Evolutionary conservation across 2,113 vertebrate genomes (phyloP).

Genomic region (Bettongia penicillata): DNA sequence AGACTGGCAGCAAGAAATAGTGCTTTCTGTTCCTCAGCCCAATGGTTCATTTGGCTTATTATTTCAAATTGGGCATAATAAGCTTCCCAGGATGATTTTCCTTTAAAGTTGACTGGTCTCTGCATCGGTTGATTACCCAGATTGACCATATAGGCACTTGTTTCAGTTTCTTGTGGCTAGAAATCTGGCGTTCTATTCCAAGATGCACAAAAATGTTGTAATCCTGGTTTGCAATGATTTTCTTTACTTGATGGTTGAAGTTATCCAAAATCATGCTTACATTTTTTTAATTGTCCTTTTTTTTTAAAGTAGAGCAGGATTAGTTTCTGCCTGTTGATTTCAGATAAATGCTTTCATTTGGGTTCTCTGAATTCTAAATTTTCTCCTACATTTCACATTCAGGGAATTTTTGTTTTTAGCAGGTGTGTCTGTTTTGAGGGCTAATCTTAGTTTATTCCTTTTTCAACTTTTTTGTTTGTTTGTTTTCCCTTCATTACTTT

Average conservation of each 20-base stretch:
- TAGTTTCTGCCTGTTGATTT: constrained; percentile 13
- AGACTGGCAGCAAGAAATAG: constrained; percentile 64
- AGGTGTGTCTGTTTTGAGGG: background rate
- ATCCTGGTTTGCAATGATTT: constrained; percentile 2
- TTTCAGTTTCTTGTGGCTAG: constrained; percentile 41
- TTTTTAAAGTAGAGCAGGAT: constrained; percentile 24
- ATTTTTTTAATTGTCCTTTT: constrained; percentile 4
- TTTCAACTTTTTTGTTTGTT: background rate
- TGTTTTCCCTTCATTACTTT: background rate
- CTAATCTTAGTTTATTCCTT: constrained; percentile 13
- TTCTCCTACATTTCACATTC: constrained; percentile 5
- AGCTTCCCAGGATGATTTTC: constrained; percentile 62
- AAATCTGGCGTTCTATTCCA: constrained; percentile 57
- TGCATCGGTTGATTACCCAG: constrained; percentile 50
- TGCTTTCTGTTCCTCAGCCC: constrained; percentile 60
- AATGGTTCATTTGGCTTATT: constrained; percentile 53
- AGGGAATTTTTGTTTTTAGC: constrained; percentile 25
- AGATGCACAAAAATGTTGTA: constrained; percentile 51
- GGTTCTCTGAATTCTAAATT: constrained; percentile 18
- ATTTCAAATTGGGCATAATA: constrained; percentile 64
- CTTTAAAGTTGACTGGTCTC: constrained; percentile 48
- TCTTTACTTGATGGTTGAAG: constrained; percentile 21
- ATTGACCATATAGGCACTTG: constrained; percentile 53
- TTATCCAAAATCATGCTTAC: constrained; percentile 8
- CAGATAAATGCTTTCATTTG: background rate